These are phyloP conservation scores for Hirudinaria manillensis DNA, from an alignment of 2,888 invertebrate species.

Conservation along the genomic window DNA sequence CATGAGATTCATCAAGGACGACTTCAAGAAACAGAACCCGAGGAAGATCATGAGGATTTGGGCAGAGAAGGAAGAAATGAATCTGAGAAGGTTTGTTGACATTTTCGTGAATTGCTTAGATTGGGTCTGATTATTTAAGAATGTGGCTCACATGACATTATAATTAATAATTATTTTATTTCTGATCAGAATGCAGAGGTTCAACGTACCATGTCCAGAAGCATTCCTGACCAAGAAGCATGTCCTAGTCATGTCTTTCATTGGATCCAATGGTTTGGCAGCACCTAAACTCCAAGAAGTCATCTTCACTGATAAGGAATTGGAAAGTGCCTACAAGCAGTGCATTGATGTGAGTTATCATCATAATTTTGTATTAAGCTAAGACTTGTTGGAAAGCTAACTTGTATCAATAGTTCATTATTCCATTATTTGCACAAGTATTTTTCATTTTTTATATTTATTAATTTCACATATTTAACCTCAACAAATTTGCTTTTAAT, in stretches of 20 bases:
- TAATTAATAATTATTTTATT: background rate
- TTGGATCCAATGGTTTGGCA: conserved; percentile 57
- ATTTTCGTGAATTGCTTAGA: background rate
- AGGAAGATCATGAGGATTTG: conserved; percentile 61
- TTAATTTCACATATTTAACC: too few species aligned
- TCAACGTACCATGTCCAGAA: conserved; percentile 57
- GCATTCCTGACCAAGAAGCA: conserved; percentile 60
- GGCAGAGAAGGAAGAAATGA: conserved; percentile 63
- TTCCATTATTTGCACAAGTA: background rate
- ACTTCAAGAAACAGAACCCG: conserved; percentile 58
- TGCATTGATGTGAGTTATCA: conserved; percentile 48
- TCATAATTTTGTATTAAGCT: background rate
- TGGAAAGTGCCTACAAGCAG: conserved; percentile 57
- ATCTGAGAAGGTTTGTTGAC: conserved; percentile 55
- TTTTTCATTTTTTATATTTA: background rate
- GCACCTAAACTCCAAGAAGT: conserved; percentile 60
- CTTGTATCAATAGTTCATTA: background rate
- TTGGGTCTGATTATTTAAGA: background rate
- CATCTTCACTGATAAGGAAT: conserved; percentile 50
- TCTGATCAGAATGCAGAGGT: conserved; percentile 54
- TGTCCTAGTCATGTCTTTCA: conserved; percentile 61
- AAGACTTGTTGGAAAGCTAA: background rate
- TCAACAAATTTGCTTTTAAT: background rate
- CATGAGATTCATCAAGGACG: conserved; percentile 58
- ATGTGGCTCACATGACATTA: background rate